These are phyloP conservation scores for Frankliniella fusca DNA, from an alignment of 2,888 invertebrate species.

Conservation along the genomic window DNA sequence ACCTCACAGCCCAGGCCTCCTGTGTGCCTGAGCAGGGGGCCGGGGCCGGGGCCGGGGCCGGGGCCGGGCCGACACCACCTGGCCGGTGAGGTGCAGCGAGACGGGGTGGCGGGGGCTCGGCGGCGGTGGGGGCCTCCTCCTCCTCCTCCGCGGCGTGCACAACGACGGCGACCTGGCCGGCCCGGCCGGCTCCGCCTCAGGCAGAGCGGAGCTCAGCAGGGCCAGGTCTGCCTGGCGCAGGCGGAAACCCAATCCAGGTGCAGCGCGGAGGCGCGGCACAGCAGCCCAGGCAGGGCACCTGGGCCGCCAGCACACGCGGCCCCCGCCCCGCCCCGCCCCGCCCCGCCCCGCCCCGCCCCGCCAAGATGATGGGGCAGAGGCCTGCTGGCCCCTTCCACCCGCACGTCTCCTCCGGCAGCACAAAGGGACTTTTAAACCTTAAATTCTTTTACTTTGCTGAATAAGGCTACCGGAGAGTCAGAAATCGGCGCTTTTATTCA, in stretches of 20 bases:
- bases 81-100: too few species aligned
- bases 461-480: too few species aligned
- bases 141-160: neutral
- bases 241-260: slow-evolving; percentile 25
- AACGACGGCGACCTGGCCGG: neutral
- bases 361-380: too few species aligned
- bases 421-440: slow-evolving; percentile 2
- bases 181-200: neutral
- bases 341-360: neutral
- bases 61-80: too few species aligned
- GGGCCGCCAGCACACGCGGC: neutral
- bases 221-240: neutral
- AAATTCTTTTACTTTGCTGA: neutral
- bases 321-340: neutral
- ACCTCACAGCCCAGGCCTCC: too few species aligned
- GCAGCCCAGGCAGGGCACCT: neutral
- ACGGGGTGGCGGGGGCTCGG: neutral
- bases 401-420: neutral
- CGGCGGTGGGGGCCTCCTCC: neutral
- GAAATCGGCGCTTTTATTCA: too few species aligned
- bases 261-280: neutral
- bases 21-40: neutral
- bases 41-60: neutral
- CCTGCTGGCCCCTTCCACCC: too few species aligned
- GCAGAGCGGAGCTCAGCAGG: neutral